phyloP scores from a whole-genome alignment of 1,140 invertebrate species.

The Ylistrum balloti region DNA sequence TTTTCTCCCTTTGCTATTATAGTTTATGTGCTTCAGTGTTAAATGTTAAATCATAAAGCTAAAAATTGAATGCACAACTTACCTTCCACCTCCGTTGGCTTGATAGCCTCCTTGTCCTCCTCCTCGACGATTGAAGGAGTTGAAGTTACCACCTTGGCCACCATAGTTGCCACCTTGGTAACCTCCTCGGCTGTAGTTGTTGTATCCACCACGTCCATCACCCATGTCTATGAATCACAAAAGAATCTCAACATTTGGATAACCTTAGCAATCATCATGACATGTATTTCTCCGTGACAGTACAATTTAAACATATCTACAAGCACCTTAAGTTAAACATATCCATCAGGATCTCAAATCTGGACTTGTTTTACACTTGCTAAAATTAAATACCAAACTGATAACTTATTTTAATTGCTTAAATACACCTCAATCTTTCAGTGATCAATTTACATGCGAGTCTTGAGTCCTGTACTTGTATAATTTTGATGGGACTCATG shows the following conservation, averaged over 20 bases:
- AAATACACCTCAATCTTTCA: no score
- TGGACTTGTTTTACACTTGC: not conserved
- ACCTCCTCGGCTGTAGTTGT: conserved; percentile 68
- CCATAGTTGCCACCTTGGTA: conserved; percentile 74
- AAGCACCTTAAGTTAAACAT: no score
- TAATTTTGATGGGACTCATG: no score
- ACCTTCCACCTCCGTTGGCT: conserved; percentile 57
- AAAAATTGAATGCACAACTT: not conserved
- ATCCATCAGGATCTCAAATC: not conserved
- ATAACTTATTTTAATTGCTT: not conserved
- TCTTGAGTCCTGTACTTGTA: no score
- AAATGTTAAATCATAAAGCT: no score
- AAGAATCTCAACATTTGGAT: no score
- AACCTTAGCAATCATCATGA: no score
- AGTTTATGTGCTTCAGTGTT: no score
- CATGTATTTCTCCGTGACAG: no score
- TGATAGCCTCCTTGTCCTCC: conserved; percentile 58
- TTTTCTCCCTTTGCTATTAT: no score
- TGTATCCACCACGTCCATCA: conserved; percentile 64
- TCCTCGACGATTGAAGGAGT: conserved; percentile 63
- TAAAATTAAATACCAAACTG: conserved; percentile 21
- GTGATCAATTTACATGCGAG: no score
- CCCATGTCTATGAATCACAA: conserved; percentile 50
- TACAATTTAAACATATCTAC: no score
- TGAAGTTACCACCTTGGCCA: conserved; percentile 68